phyloP scores from a whole-genome alignment of 2,797 vertebrate species.

The Periophthalmus magnuspinnatus region DNA sequence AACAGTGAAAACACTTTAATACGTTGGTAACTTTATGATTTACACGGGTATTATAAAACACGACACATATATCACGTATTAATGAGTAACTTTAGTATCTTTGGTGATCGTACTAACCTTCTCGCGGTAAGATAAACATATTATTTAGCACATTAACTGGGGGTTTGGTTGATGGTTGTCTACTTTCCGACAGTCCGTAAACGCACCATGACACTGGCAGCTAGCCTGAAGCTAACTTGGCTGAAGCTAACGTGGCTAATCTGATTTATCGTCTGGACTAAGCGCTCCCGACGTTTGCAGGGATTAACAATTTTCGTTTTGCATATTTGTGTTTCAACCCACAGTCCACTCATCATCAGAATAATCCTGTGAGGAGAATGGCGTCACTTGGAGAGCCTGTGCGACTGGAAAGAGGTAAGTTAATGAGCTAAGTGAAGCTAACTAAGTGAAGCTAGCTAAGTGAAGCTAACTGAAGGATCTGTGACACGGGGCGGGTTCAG shows the following conservation, averaged over 20 bases:
- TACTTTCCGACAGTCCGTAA: conserved; percentile 29
- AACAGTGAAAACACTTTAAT: not conserved
- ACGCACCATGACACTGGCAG: conserved; percentile 56
- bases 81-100: not conserved
- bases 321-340: conserved; percentile 19
- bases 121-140: not conserved
- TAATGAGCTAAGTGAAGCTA: conserved; percentile 48
- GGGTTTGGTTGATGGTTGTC: accelerated
- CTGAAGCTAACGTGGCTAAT: conserved; percentile 69
- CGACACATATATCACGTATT: not conserved
- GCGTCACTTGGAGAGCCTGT: conserved; percentile 92
- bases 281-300: conserved; percentile 43
- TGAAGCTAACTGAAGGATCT: conserved; percentile 52
- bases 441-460: conserved; percentile 46
- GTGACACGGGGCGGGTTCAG: conserved; percentile 30
- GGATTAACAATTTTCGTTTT: conserved; percentile 56
- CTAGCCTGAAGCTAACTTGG: conserved; percentile 58
- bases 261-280: conserved; percentile 64
- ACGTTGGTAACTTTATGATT: not conserved
- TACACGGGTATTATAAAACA: not conserved
- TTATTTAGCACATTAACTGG: not conserved
- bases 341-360: not conserved
- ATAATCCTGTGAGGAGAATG: conserved; percentile 71
- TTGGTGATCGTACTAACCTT: not conserved
- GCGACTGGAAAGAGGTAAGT: conserved; percentile 89